Base-by-base conservation (phyloP, 1,140 invertebrate species). In the Tachypleus tridentatus region DNA sequence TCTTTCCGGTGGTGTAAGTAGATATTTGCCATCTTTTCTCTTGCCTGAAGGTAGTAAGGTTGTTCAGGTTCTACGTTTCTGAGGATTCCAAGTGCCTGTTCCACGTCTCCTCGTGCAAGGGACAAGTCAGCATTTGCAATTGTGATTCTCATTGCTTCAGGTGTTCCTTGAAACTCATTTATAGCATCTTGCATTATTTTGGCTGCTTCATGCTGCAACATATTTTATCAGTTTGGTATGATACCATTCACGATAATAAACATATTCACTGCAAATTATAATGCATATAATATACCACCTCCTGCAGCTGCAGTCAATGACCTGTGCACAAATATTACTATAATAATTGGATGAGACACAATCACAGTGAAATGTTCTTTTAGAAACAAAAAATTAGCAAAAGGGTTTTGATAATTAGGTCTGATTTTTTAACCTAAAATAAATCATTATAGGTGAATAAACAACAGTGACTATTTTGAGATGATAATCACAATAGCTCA, bases 21-120 rank as follows among this genome's bases (percentile, higher is more conserved):
- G 66, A 98, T 89, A 62, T 95, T 85, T 4, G 94, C 95, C 80
- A 97, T 85, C 79, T 89, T 90, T 61, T 88, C 89, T 64, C 89
- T 84, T 1, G 93, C 92, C 78, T 93, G 75, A 62, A 85, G 82
- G 76, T 91, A 98, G 76, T 93, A 93, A 1, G 86, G 80, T 70
- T 96, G 86, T 49, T 87, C 84, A 0, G 89, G 82, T 67, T 80
- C 81, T 9, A 98, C 85, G 68, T 85, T 83, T 50, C 84, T 82
- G 2, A 98, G 79, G 58, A 91, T 82, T 61, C 84, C 81, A 10
- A 98, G 81, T 4, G 93, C 91, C 67, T 82, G 83, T 65, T 91
- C 86, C 48, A 89, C 74, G 73, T 98, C 89, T 4, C 86, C 87
- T 72, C 89, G 85, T 53, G 84, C 82, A 49, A 97, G 74, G 48